Conservation (phyloP, 2,797 vertebrate genomes). For the Halcyon chelicuti region DNA sequence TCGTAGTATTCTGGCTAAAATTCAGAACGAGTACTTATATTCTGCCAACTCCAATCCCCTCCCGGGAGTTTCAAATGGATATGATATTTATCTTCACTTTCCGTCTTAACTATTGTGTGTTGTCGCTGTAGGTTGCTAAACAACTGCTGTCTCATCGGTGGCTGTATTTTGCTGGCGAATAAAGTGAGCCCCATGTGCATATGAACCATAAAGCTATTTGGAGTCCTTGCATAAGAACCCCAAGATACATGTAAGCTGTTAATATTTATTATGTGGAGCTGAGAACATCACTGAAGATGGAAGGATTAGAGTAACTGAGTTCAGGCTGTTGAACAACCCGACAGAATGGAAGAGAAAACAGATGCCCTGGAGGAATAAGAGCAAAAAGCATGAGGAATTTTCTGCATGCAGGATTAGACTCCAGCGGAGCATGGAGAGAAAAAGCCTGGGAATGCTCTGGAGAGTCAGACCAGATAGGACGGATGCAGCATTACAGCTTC, state of each 20-base stretch:
- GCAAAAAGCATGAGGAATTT: slow-evolving; percentile 58
- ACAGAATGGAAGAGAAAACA: slow-evolving; percentile 62
- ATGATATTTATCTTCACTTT: slow-evolving; percentile 49
- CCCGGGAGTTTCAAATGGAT: slow-evolving; percentile 58
- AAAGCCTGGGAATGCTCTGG: not conserved
- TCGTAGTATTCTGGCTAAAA: slow-evolving; percentile 39
- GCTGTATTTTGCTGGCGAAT: not conserved
- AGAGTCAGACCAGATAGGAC: not conserved
- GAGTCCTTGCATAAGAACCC: slow-evolving; percentile 57
- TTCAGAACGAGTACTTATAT: not conserved
- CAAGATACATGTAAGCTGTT: slow-evolving; percentile 63
- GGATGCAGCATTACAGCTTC: not conserved
- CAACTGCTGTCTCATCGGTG: slow-evolving; percentile 53
- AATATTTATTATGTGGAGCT: slow-evolving; percentile 66
- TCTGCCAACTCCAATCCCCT: slow-evolving; percentile 52
- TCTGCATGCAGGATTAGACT: slow-evolving; percentile 52
- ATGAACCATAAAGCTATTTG: slow-evolving; percentile 45
- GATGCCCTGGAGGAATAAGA: slow-evolving; percentile 54
- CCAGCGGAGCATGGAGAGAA: slow-evolving; percentile 36
- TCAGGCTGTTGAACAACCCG: slow-evolving; percentile 37
- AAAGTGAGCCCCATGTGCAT: not conserved
- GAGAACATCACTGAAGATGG: slow-evolving; percentile 57
- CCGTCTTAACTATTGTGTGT: slow-evolving; percentile 13
- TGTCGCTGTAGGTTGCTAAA: slow-evolving; percentile 61
- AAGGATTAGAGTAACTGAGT: slow-evolving; percentile 57